phyloP scores from a whole-genome alignment of 1,140 invertebrate genomes.

The Plutomurus gul region DNA sequence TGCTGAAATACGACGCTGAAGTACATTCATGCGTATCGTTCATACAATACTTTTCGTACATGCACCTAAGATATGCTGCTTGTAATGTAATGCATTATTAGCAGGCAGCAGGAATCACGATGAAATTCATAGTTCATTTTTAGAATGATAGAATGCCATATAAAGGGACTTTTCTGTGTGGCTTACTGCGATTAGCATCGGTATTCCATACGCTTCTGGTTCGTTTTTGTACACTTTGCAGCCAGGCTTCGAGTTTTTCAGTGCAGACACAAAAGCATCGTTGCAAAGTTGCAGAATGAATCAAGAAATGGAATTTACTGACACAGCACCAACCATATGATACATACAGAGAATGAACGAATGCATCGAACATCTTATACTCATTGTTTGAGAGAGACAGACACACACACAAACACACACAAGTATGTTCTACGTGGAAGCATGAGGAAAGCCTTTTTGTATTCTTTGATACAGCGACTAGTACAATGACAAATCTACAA shows the following conservation, averaged over 20 bases:
- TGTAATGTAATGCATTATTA: not conserved
- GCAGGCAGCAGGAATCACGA: not conserved
- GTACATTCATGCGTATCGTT: no score
- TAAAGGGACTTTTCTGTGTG: no score
- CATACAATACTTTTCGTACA: no score
- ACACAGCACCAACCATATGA: not conserved
- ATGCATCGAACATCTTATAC: no score
- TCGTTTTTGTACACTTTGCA: no score
- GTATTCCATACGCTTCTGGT: not conserved
- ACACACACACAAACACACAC: no score
- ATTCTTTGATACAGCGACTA: not conserved
- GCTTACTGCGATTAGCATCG: not conserved
- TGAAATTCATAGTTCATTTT: constrained; percentile 15
- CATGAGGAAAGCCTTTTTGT: not conserved
- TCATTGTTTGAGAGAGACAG: no score
- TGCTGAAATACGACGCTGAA: no score
- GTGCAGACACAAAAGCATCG: no score
- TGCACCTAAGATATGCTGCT: no score
- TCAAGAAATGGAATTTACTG: constrained; percentile 4
- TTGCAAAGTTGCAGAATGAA: not conserved
- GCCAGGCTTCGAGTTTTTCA: no score
- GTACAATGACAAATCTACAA: constrained; percentile 7
- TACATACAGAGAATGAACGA: not conserved
- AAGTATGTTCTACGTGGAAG: not conserved
- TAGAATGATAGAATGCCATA: not conserved